Conservation (phyloP, 2,797 vertebrate genomes). For the Loriculus beryllinus region DNA sequence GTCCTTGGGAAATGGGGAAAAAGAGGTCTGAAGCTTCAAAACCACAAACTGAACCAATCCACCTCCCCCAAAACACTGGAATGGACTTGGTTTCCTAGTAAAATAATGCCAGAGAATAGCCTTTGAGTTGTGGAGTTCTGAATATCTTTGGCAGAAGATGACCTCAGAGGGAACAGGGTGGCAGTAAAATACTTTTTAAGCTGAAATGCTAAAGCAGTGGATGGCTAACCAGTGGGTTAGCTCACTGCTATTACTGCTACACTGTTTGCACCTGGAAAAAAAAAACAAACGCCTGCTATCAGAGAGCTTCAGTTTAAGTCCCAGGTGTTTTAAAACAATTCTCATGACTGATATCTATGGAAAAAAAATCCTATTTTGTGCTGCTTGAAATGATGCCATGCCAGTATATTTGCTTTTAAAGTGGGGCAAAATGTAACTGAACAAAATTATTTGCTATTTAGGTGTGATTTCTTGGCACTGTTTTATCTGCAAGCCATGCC, state of each 20-base stretch:
- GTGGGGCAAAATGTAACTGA: background rate
- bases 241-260: background rate
- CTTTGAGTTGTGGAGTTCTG: background rate
- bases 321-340: background rate
- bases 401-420: background rate
- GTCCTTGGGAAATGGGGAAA: background rate
- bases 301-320: background rate
- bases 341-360: background rate
- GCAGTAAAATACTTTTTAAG: background rate
- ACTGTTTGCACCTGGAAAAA: background rate
- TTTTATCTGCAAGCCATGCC: background rate
- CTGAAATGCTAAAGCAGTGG: background rate
- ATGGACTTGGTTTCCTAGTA: background rate
- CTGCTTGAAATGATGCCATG: background rate
- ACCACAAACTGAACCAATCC: background rate
- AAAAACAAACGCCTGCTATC: background rate
- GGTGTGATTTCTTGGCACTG: background rate
- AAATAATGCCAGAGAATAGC: background rate
- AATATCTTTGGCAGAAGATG: background rate
- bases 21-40: background rate
- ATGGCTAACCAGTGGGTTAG: background rate
- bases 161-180: background rate
- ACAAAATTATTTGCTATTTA: background rate
- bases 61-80: background rate
- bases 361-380: background rate